Evolutionary conservation across 1,140 invertebrate species (phyloP), one percentile per base, ranked within the genome.

Genomic region (Popillia japonica): DNA sequence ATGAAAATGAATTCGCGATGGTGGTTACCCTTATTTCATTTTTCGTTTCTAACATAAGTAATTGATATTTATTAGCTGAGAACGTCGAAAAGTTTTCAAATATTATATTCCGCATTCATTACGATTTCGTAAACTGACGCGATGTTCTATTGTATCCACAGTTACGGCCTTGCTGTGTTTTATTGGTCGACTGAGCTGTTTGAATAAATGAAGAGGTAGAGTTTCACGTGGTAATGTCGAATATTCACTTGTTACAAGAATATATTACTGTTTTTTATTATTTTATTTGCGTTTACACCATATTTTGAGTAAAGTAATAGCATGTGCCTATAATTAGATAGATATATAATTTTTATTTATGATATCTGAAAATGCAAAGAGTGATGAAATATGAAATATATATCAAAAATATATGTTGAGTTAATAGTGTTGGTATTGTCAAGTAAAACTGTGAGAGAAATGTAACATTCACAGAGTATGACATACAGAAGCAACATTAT

Each of bases 41-140:
- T 68, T 34, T 11, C 22, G 3, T 68, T 68, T 48, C 22, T 68
- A 22, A 22, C 22, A 68, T 68, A 68, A 68, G 61, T 68, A 68
- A 68, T 68, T 68, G 61, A 68, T 68, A 68, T 68, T 68, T 68
- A 68, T 68, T 68, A 68, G 61, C 22, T 22, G 11, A 34, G 61
- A 68, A 68, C 20, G 48, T 55, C 48, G 48, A 22, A 34, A 68
- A 68, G 61, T 68, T 68, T 68, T 68, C 61, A 68, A 68, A 22
- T 22, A 17, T 27, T 22, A 68, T 22, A 68, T 68, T 68, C 22
- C 61, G 61, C 22, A 68, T 68, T 68, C 61, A 68, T 68, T 34
- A 68, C 61, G 27, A 61, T 20, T 61, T 61, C 20, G 59, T 22
- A 22, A 7, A 61, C 23, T 27, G 61, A 9, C 11, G 61, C 27